phyloP scores from a whole-genome alignment of 2,113 vertebrate genomes.

The Cyprinodon tularosa region DNA sequence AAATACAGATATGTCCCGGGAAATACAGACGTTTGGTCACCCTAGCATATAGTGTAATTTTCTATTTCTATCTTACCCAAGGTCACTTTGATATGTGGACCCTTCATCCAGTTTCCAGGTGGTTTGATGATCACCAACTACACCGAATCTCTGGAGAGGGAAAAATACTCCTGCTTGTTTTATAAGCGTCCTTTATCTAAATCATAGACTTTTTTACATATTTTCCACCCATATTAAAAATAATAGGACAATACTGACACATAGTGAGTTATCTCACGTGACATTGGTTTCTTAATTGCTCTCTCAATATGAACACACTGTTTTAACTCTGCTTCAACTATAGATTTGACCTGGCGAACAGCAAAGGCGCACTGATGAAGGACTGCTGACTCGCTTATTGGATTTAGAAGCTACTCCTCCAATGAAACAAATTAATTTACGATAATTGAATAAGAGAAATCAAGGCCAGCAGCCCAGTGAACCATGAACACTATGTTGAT shows the following conservation, averaged over 20 bases:
- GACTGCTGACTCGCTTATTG: constrained; percentile 64
- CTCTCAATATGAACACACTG: not conserved
- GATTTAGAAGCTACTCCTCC: constrained; percentile 68
- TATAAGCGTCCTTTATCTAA: not conserved
- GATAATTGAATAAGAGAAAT: constrained; percentile 75
- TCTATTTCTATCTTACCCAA: too few relatives aligned
- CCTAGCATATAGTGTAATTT: too few relatives aligned
- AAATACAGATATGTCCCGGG: too few relatives aligned
- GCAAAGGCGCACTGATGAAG: constrained; percentile 18
- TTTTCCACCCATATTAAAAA: not conserved
- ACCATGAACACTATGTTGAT: constrained; percentile 77
- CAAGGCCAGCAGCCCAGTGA: constrained; percentile 67
- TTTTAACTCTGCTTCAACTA: too few relatives aligned
- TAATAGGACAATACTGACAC: not conserved
- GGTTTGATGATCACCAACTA: too few relatives aligned
- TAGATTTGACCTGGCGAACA: not conserved
- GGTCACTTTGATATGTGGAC: too few relatives aligned
- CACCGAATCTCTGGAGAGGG: too few relatives aligned
- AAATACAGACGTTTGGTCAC: too few relatives aligned
- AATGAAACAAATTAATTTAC: constrained; percentile 73
- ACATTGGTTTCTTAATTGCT: not conserved
- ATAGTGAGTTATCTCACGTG: too few relatives aligned
- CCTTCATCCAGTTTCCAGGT: too few relatives aligned
- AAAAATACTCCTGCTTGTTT: too few relatives aligned
- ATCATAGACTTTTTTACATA: not conserved